Evolutionary conservation across 2,888 invertebrate genomes (phyloP), one percentile per base, ranked within the genome.

Genomic region (Hydroisotoma schaefferi): DNA sequence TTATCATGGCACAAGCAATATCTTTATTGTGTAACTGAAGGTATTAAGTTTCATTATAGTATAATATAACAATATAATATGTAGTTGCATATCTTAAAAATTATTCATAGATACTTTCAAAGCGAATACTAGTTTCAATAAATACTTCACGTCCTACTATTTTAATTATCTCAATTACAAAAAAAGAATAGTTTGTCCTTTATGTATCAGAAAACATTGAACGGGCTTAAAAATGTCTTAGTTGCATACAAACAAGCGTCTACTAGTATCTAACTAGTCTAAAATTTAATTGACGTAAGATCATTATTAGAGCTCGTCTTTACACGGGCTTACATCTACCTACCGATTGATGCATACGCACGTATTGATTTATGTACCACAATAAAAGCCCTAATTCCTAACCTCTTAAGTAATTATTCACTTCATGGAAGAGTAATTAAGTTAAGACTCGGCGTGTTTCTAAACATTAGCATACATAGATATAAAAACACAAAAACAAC

Each of bases 1-100:
- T 49, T 49, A 22, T 49, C 27, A 49, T 49, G 49, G 49, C 49
- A 49, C 49, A 49, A 49, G 49, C 49, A 49, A 15, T 49, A 25
- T 3, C 8, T 49, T 22, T 49, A 6, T 43, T 43, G 10, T n/a
- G 10, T 43, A 43, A 10, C 10, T 43, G 6, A 10, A 6, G 6
- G n/a, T 40, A 40, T 40, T 40, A 40, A 5, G n/a, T 40, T 40
- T 33, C 15, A 33, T 10, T 10, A 15, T 33, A 40, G 8, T 40
- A 15, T 40, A 18, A 33, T 33, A 40, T 20, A 40, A 40, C 40
- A 18, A 40, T 18, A 5, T 40, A 40, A 10, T 4, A 40, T 15
- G n/a, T 5, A 40, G 15, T 10, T 10, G 33, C 15, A 33, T 10
- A 18, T 8, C n/a, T 18, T 5, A 40, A 15, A 18, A 40, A 15